A percentile compares a stretch with the other conserved stretches of the same genome.
phyloP scores from a whole-genome alignment of 2,113 vertebrate genomes.

The Emberiza fucata region DNA sequence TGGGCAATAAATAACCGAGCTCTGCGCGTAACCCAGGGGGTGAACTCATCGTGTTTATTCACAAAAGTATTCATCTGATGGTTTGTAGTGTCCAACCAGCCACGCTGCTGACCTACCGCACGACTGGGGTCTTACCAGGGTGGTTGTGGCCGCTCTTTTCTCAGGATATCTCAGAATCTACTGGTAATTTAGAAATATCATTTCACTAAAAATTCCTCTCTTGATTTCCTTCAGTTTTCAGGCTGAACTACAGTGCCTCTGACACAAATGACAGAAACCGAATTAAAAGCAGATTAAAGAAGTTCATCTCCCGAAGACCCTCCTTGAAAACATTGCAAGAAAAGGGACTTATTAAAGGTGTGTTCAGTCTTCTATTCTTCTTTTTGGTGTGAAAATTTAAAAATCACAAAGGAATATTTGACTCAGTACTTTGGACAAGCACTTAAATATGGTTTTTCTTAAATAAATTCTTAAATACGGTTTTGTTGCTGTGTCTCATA shows the following conservation, averaged over 20 bases:
- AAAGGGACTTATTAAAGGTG: slow-evolving; percentile 90
- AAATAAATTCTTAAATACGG: background rate
- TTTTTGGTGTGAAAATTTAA: background rate
- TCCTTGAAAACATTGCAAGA: slow-evolving; percentile 89
- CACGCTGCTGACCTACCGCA: background rate
- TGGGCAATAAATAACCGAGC: slow-evolving; percentile 28
- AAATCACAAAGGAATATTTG: background rate
- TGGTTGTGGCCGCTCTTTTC: background rate
- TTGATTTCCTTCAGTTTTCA: slow-evolving; percentile 76
- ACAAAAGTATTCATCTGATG: slow-evolving; percentile 22
- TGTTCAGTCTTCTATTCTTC: background rate
- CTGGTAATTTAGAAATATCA: background rate
- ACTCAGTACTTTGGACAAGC: background rate
- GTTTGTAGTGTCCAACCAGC: background rate
- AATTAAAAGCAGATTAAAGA: slow-evolving; percentile 88
- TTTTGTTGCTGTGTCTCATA: background rate
- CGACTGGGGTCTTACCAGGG: background rate
- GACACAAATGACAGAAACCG: slow-evolving; percentile 84
- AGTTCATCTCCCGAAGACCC: slow-evolving; percentile 87
- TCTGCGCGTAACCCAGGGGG: background rate
- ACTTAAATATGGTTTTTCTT: background rate
- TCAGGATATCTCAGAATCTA: background rate
- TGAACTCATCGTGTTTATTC: slow-evolving; percentile 39
- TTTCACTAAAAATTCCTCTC: background rate
- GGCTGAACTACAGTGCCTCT: slow-evolving; percentile 85